phyloP scores from a whole-genome alignment of 2,113 vertebrate genomes.

The Prionailurus bengalensis region DNA sequence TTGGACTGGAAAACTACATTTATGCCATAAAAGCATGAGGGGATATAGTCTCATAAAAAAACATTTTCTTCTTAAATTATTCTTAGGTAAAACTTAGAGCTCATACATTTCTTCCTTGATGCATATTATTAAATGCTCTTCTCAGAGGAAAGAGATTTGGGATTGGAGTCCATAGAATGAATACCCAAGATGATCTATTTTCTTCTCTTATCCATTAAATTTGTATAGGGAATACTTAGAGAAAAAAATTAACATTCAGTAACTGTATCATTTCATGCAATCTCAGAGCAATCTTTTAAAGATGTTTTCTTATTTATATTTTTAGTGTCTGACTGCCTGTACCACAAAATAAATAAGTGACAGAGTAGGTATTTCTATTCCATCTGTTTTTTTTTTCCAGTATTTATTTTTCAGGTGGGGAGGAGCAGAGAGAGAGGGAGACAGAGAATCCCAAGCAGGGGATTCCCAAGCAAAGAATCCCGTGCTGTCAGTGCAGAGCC shows the following conservation, averaged over 20 bases:
- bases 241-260: not conserved
- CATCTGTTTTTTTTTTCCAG: not conserved
- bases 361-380: not conserved
- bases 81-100: not conserved
- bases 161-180: not conserved
- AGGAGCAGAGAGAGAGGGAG: too few relatives aligned
- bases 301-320: not conserved
- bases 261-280: not conserved
- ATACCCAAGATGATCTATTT: not conserved
- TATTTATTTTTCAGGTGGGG: too few relatives aligned
- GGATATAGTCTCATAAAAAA: not conserved
- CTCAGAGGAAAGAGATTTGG: not conserved
- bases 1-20: constrained; percentile 32
- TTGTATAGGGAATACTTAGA: not conserved
- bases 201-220: not conserved
- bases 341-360: not conserved
- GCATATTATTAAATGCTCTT: not conserved
- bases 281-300: not conserved
- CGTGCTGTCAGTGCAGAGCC: too few relatives aligned
- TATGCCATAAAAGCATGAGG: constrained; percentile 1
- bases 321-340: not conserved
- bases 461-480: too few relatives aligned
- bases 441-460: too few relatives aligned
- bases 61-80: not conserved
- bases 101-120: not conserved